Base-by-base conservation (phyloP, 30 jellyfish, hydroid and myxozoan species). In the Hydractinia echinata region DNA sequence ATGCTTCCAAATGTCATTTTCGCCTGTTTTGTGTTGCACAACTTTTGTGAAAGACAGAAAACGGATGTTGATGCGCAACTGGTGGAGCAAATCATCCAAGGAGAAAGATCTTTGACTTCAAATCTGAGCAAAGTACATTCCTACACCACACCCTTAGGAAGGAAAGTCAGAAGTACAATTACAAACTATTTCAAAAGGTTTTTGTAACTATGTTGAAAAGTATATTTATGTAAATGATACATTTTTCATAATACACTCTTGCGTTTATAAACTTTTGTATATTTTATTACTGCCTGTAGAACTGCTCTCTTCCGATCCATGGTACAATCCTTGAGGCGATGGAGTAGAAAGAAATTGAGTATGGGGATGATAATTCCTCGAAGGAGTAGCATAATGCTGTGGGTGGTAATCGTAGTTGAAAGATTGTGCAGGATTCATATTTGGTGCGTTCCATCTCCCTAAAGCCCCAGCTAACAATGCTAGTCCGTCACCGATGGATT, bases 401-500 rank as follows among this genome's bases (percentile, higher is more conserved):
- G 20, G 81, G 30, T 20, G 55, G 69, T 30, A 71, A 50, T 44
- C 58, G 81, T 50, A 50, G n/a, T 71, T 71, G 81, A 30, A 71
- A 15, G 61, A 20, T n/a, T n/a, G n/a, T n/a, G n/a, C n/a, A n/a
- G n/a, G n/a, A n/a, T n/a, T 58, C n/a, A 10, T 10, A n/a, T n/a
- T 58, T n/a, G 11, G 68, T n/a, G 10, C 11, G 68, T 58, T 58
- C n/a, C n/a, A n/a, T n/a, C n/a, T n/a, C n/a, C 84, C 74, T 20
- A 76, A 48, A 20, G 84, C 84, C 15, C 48, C 18, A 18, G 84
- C 84, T 13, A 76, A 52, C 76, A 48, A 53, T 18, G 39, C 54
- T 50, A 76, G 85, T 21, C 95, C 86, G 62, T 79, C 61, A 19
- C 86, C 89, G 19, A 86, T 81, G 21, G 88, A 85, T 54, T 86